Percentiles rank a stretch among this genome's conserved stretches.
phyloP scores from a whole-genome alignment of 1,140 invertebrate genomes.

The Calycopis cecrops region DNA sequence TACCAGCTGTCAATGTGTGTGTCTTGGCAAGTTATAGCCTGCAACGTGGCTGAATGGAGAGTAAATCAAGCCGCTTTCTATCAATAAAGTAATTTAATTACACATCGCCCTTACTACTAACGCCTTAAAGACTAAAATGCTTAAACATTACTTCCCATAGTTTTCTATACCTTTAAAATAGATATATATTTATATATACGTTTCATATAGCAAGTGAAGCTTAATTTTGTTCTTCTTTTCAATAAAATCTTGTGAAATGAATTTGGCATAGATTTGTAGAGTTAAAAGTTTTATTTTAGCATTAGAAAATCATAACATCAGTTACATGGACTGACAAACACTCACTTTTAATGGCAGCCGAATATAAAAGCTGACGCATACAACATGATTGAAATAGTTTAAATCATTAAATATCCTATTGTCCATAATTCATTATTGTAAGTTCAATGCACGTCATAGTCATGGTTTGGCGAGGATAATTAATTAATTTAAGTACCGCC shows the following conservation, averaged over 20 bases:
- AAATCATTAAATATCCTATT: too few relatives aligned
- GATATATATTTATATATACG: neutral
- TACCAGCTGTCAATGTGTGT: slow-evolving; percentile 29
- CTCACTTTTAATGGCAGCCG: too few relatives aligned
- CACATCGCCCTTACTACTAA: neutral
- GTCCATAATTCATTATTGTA: too few relatives aligned
- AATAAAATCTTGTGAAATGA: neutral
- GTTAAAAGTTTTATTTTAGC: too few relatives aligned
- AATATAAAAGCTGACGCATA: too few relatives aligned
- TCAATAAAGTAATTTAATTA: slow-evolving; percentile 15
- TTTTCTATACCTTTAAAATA: neutral
- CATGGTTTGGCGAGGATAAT: too few relatives aligned
- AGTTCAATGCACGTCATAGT: too few relatives aligned
- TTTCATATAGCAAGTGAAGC: neutral
- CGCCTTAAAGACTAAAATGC: neutral
- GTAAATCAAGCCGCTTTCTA: slow-evolving; percentile 69
- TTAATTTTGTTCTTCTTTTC: neutral
- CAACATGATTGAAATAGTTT: too few relatives aligned
- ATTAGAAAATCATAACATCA: too few relatives aligned
- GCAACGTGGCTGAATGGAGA: slow-evolving; percentile 61
- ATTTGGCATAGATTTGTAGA: too few relatives aligned
- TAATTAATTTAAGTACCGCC: too few relatives aligned
- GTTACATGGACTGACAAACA: too few relatives aligned
- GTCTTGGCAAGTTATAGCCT: slow-evolving; percentile 55
- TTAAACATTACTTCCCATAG: neutral